Evolutionary conservation across 1,140 invertebrate genomes (phyloP).

Genomic region (Copidosoma floridanum): DNA sequence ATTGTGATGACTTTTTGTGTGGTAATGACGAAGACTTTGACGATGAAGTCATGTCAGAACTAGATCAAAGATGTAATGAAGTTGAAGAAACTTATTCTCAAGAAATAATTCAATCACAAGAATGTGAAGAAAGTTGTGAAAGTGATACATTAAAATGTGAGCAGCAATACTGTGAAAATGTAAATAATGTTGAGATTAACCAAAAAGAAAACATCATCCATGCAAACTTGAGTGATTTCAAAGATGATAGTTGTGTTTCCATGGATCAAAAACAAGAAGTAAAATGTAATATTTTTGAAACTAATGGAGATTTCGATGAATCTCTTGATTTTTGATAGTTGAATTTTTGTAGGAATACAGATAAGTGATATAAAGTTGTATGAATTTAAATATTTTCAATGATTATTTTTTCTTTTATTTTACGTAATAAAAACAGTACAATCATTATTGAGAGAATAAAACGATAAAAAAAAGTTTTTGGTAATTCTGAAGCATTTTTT

Average conservation of each 20-base stretch:
- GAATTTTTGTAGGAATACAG: neutral
- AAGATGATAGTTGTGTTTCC: too few relatives aligned
- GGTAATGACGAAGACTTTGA: neutral
- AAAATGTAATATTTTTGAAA: constrained; percentile 14
- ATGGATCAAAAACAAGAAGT: too few relatives aligned
- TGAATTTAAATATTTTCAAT: neutral
- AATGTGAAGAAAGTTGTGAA: too few relatives aligned
- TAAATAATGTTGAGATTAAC: too few relatives aligned
- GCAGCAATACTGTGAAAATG: too few relatives aligned
- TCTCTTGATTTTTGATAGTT: constrained; percentile 28
- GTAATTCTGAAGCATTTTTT: constrained; percentile 6
- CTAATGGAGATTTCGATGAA: constrained; percentile 24
- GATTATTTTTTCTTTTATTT: constrained; percentile 17
- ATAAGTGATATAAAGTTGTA: too few relatives aligned
- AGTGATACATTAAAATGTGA: too few relatives aligned
- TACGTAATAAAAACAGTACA: constrained; percentile 17
- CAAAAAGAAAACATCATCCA: neutral
- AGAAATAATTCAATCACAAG: neutral
- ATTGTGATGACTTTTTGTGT: neutral
- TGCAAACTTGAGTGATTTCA: too few relatives aligned
- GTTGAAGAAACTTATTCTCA: neutral
- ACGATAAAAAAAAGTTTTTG: constrained; percentile 7
- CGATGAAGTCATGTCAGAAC: neutral
- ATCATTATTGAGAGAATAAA: constrained; percentile 19
- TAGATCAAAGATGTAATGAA: neutral